Evolutionary conservation across 2,888 invertebrate species (phyloP).

Genomic region (Trichopoda pennipes): DNA sequence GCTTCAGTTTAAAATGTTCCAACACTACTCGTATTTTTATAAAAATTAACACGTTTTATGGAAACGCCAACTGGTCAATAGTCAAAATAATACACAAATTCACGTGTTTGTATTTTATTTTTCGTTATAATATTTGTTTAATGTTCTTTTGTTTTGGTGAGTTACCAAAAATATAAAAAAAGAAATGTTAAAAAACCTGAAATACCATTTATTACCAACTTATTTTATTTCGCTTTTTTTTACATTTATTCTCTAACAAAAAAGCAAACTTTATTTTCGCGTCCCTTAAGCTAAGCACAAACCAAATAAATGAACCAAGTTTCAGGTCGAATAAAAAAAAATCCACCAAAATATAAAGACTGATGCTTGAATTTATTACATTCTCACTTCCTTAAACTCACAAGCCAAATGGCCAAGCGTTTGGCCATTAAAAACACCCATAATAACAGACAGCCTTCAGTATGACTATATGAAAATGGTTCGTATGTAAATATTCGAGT

Average conservation of each 20-base stretch:
- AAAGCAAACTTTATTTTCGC: slow-evolving; percentile 60
- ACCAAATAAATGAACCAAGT: slow-evolving; percentile 36
- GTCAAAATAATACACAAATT: slow-evolving; percentile 32
- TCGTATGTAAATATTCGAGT: neutral
- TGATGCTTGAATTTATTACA: slow-evolving; percentile 70
- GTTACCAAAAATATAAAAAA: slow-evolving; percentile 23
- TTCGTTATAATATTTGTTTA: slow-evolving; percentile 46
- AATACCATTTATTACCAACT: slow-evolving; percentile 60
- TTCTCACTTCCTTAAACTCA: slow-evolving; percentile 62
- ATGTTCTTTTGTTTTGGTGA: slow-evolving; percentile 41
- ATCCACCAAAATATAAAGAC: slow-evolving; percentile 55
- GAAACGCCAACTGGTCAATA: slow-evolving; percentile 53
- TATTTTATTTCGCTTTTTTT: slow-evolving; percentile 32
- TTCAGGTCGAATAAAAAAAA: slow-evolving; percentile 13
- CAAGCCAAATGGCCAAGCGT: slow-evolving; percentile 40
- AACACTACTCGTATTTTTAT: neutral
- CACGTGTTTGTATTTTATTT: neutral
- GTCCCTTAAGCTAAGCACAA: slow-evolving; percentile 64
- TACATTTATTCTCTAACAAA: slow-evolving; percentile 12
- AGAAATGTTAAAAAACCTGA: slow-evolving; percentile 27
- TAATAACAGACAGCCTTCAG: slow-evolving; percentile 57
- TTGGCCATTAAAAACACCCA: slow-evolving; percentile 65
- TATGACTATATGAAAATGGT: slow-evolving; percentile 5
- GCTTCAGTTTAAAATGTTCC: neutral
- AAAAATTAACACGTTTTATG: slow-evolving; percentile 46